These are phyloP conservation scores for Rhea pennata DNA, from an alignment of 2,113 vertebrate genomes.

Conservation along the genomic window DNA sequence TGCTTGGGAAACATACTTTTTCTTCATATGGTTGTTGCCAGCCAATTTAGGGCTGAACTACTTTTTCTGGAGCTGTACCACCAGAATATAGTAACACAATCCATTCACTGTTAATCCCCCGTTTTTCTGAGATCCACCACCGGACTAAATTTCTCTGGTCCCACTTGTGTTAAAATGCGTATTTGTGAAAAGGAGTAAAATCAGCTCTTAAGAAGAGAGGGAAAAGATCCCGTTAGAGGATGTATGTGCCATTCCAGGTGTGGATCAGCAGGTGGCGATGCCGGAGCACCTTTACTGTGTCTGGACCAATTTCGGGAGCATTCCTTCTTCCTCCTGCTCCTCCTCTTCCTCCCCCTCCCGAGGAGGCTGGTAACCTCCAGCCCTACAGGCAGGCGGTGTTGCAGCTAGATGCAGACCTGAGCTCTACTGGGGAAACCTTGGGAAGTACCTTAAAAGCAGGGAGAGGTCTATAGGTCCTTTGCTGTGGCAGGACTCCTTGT, in stretches of 20 bases:
- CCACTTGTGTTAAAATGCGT: neutral
- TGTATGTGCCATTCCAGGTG: neutral
- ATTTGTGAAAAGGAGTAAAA: neutral
- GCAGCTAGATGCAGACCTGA: neutral
- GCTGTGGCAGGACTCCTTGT: neutral
- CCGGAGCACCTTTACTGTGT: neutral
- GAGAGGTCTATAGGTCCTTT: neutral
- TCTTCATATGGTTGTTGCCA: neutral
- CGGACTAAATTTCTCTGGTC: neutral
- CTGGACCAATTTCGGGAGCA: neutral
- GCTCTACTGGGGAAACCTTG: neutral
- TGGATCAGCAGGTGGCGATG: constrained; percentile 47
- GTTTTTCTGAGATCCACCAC: neutral
- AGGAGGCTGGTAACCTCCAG: neutral
- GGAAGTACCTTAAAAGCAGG: neutral
- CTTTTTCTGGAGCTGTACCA: neutral
- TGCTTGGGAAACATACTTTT: neutral
- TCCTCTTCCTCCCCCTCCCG: neutral
- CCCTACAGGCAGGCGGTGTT: neutral
- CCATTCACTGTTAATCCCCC: neutral
- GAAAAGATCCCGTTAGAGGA: neutral
- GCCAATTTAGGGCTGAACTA: neutral
- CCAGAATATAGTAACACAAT: neutral
- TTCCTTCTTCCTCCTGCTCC: neutral
- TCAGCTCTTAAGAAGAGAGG: neutral